These are phyloP conservation scores for Apodemus agrarius DNA, from an alignment of 2,797 vertebrate species.

Conservation along the genomic window DNA sequence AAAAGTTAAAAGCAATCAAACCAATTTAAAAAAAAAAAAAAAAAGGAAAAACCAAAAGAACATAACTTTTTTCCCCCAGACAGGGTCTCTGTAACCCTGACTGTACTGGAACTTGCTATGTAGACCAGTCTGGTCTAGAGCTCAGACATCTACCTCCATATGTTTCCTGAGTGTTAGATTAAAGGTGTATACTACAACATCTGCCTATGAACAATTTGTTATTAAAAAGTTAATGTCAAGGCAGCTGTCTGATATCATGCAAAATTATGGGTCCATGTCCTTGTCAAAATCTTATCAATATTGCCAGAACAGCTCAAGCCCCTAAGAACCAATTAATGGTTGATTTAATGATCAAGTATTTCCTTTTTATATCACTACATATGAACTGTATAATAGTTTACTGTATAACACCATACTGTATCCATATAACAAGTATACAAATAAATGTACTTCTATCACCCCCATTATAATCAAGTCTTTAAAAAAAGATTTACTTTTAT, in stretches of 20 bases:
- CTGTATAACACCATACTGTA: too few species aligned
- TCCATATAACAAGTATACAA: not conserved
- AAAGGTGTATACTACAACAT: not conserved
- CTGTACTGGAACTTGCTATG: not conserved
- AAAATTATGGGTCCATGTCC: not conserved
- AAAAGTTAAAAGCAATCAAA: conserved; percentile 29
- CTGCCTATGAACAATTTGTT: not conserved
- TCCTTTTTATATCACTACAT: not conserved
- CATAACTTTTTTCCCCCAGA: not conserved
- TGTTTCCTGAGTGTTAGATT: not conserved
- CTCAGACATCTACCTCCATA: not conserved
- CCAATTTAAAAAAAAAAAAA: not conserved
- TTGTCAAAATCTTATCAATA: not conserved
- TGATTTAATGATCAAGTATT: not conserved
- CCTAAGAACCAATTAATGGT: not conserved
- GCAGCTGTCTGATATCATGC: not conserved
- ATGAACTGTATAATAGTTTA: not conserved
- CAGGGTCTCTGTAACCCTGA: not conserved
- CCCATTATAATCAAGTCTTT: not conserved
- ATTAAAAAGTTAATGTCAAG: not conserved
- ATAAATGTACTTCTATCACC: not conserved
- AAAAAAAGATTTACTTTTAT: not conserved
- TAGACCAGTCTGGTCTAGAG: not conserved
- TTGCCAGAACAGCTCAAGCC: not conserved
- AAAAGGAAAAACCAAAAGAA: not conserved